phyloP scores from a whole-genome alignment of 2,888 invertebrate species.

The Trisateles emortualis region DNA sequence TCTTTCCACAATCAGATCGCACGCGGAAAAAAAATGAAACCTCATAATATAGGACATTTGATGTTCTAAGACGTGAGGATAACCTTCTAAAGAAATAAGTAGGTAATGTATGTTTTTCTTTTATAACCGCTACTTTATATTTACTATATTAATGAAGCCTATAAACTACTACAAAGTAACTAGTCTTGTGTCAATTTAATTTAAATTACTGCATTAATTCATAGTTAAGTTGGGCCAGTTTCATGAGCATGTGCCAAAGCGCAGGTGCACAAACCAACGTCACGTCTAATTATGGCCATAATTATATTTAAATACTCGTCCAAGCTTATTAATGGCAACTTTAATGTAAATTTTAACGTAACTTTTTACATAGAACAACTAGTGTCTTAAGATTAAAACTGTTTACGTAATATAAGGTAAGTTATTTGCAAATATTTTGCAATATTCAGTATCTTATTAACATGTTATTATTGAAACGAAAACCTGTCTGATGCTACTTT shows the following conservation, averaged over 20 bases:
- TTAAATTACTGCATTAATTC: slow-evolving; percentile 26
- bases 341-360: background rate
- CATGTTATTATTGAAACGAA: too few relatives aligned
- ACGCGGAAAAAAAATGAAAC: too few relatives aligned
- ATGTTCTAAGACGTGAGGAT: too few relatives aligned
- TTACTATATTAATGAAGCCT: background rate
- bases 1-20: too few relatives aligned
- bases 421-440: too few relatives aligned
- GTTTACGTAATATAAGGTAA: background rate
- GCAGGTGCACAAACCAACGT: slow-evolving; percentile 35
- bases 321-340: background rate
- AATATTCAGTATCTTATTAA: too few relatives aligned
- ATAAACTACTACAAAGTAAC: too few relatives aligned
- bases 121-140: too few relatives aligned
- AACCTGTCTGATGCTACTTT: too few relatives aligned
- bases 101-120: too few relatives aligned
- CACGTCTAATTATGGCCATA: slow-evolving; percentile 15
- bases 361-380: background rate
- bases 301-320: slow-evolving; percentile 11
- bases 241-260: slow-evolving; percentile 27
- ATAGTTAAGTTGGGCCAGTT: slow-evolving; percentile 24
- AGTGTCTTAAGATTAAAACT: background rate
- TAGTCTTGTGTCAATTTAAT: slow-evolving; percentile 17
- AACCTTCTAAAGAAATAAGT: too few relatives aligned
- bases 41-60: too few relatives aligned